Base-by-base conservation (phyloP, 2,797 vertebrate genomes). In the Lutjanus campechanus region DNA sequence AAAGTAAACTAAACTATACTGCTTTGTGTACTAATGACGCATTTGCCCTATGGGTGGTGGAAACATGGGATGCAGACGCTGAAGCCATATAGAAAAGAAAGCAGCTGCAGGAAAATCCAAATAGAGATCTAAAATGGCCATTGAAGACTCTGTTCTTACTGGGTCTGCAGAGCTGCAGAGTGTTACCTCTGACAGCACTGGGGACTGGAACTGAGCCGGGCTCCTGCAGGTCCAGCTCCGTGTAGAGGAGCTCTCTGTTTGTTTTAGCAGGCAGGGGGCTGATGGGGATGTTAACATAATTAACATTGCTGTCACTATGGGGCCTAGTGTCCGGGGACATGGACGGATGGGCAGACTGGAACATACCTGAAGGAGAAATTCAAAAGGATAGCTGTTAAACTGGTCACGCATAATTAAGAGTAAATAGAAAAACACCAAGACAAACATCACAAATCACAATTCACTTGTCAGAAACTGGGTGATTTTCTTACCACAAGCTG, bases 271-370 rank as follows among this genome's bases (percentile, higher is more conserved):
- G 85, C 58, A 62, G 60, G 7, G 95, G 95, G 85, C 96, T 96
- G 82, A 95, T 84, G 11, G 97, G 97, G 92, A 98, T 93, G 92
- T 97, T 98, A 77, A 96, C 93, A 41, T 98, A 98, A 76, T 95
- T 96, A 59, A 91, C 90, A 11, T 60, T 78, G 77, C 54, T 77
- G 87, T 96, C 94, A 0, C 89, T 65, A 43, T 88, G 83, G 36
- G 73, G 83, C 81, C 93, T 74, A 0, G 40, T n/a, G 22, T 86
- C 84, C 47, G 77, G 67, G 66, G 65, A 63, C 20, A 51, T 51
- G 15, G 44, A 41, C 0, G 0, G 54, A 73, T 66, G 20, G 84
- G 91, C 55, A 84, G 40, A 87, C 71, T 80, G 91, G 44, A 93
- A 91, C 73, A 84, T 56, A 90, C 95, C 96, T 96, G 60, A 11